These are phyloP conservation scores for Psilanteris sp. DNA, from an alignment of 1,140 invertebrate genomes.

Conservation along the genomic window DNA sequence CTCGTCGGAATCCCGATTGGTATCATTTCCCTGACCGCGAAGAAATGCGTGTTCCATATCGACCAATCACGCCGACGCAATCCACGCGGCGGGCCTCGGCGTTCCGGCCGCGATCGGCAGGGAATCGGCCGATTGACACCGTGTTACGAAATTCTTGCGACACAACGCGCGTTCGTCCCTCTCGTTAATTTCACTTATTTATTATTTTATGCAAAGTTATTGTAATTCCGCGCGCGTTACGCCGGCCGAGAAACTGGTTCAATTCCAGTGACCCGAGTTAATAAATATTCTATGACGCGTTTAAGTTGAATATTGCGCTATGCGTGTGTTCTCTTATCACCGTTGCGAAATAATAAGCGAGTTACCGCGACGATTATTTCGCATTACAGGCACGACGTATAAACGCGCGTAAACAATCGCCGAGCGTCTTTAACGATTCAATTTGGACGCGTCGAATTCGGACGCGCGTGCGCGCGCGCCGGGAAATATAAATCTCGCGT, in stretches of 20 bases:
- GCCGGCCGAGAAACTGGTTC: conserved; percentile 28
- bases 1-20: conserved; percentile 46
- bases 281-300: conserved; percentile 37
- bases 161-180: conserved; percentile 28
- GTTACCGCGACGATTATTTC: conserved; percentile 13
- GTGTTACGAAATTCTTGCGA: conserved; percentile 19
- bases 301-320: conserved; percentile 1
- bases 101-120: no score
- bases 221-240: conserved; percentile 18
- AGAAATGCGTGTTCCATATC: conserved; percentile 47
- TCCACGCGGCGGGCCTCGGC: no score
- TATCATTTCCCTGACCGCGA: conserved; percentile 48
- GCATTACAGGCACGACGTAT: not conserved
- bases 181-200: conserved; percentile 39
- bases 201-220: conserved; percentile 39
- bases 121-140: no score
- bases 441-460: not conserved
- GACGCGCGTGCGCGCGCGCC: no score
- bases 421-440: not conserved
- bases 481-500: conserved; percentile 2
- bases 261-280: conserved; percentile 5
- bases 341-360: conserved; percentile 11
- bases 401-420: conserved; percentile 1
- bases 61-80: no score
- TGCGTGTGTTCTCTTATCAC: conserved; percentile 7